Evolutionary conservation across 2,797 vertebrate genomes (phyloP), one percentile per base, ranked within the genome.

Genomic region (Tachyglossus aculeatus): DNA sequence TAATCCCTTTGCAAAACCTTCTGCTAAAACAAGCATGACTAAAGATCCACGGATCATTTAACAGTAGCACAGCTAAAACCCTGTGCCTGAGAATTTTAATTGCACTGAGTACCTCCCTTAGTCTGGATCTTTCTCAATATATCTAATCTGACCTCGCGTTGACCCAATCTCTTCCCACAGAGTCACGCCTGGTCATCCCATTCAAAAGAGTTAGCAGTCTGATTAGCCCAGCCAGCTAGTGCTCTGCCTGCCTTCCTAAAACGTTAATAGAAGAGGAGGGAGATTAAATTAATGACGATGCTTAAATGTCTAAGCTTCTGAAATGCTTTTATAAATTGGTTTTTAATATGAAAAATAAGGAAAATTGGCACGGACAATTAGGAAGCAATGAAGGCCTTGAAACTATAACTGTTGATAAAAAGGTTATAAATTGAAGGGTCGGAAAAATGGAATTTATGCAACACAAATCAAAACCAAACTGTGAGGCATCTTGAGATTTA

Each of bases 341-440:
- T 81, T 86, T 75, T 80, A 73, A 67, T 72, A 75, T 64, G 67
- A 77, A 74, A 81, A 67, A 44, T 55, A 74, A 72, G 71, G 67
- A 55, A 61, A 65, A 59, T 80, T 65, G 76, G 58, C 64, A 44
- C 33, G 65, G 65, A 51, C 61, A 68, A 72, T 77, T 69, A 77
- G 31, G 41, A 44, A 63, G 39, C 79, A 77, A 70, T 70, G 76
- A 73, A 82, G 61, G 67, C 37, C 51, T 73, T 41, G 25, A 55
- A 71, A 47, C 53, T 44, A 34, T 29, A 66, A 50, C 34, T 69
- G 43, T 57, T 40, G 34, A 40, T 60, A 67, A 74, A 60, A 67
- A 13, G 36, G 31, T 44, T 50, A 72, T 41, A 61, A 57, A 65
- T 66, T 33, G n/a, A 70, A 58, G 67, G 50, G 40, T 16, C 33